phyloP scores from a whole-genome alignment of 2,888 invertebrate genomes.

The Xylophagus ater region DNA sequence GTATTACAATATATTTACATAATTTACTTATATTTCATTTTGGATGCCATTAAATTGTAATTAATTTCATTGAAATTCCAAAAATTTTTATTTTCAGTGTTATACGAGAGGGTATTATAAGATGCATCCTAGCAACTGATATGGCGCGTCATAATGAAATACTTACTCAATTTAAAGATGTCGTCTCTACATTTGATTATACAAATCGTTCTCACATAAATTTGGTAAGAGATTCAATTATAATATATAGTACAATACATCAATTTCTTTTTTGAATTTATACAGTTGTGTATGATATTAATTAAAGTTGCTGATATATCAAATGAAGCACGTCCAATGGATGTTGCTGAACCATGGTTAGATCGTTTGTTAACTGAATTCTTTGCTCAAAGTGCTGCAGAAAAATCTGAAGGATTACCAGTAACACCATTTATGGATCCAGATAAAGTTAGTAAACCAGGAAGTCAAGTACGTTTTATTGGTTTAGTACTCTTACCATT shows the following conservation, averaged over 20 bases:
- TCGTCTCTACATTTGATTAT: conserved; percentile 54
- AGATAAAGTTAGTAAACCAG: conserved; percentile 72
- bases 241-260: neutral
- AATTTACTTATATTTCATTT: too few species aligned
- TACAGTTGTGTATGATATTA: conserved; percentile 62
- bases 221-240: conserved; percentile 45
- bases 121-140: conserved; percentile 65
- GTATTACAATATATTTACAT: too few species aligned
- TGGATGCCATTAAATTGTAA: too few species aligned
- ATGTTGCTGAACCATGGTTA: conserved; percentile 73
- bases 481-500: conserved; percentile 68
- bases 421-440: conserved; percentile 81
- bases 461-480: conserved; percentile 75
- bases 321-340: conserved; percentile 71
- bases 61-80: too few species aligned
- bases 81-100: conserved; percentile 37
- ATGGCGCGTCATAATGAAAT: conserved; percentile 73
- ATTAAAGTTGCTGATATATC: conserved; percentile 79
- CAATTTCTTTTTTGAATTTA: conserved; percentile 16
- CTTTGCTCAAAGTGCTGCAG: conserved; percentile 68
- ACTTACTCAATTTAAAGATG: conserved; percentile 57
- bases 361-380: conserved; percentile 59
- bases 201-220: conserved; percentile 57
- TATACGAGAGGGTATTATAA: conserved; percentile 66
- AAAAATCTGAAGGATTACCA: conserved; percentile 69